Base-by-base conservation (phyloP, 1,140 invertebrate genomes). In the Rhagoletis zephyria region DNA sequence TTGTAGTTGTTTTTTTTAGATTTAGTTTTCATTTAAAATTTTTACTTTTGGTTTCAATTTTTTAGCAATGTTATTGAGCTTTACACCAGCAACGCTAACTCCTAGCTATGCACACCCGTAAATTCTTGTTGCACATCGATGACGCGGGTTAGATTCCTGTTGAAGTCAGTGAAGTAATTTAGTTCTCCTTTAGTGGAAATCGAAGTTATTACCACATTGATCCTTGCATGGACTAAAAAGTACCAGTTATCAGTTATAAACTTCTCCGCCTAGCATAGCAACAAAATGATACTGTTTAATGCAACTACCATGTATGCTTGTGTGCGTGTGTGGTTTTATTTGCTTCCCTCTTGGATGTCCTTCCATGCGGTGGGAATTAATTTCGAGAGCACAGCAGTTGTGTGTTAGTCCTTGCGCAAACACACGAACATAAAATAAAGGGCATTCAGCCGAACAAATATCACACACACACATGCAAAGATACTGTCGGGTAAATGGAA, bases 261-360 rank as follows among this genome's bases (percentile, higher is more conserved):
- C 10, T 56, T 67, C 19, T 67, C 19, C 10, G 19, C 30, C 40
- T 40, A 67, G 30, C 9, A 12, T 40, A 56, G 64, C 64, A 42
- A 60, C n/a, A 30, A 67, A 6, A 67, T 67, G 14, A 60, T 56
- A 60, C 9, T 7, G 16, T 85, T n/a, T 5, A 85, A 85, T 85
- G 64, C 64, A 67, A 67, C 64, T 40, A 30, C 30, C 30, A 30
- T 30, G 40, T 40, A 9, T 67, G 16, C 14, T 16, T 85, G 77
- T 85, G 48, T 60, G 7, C 77, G 40, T 45, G 10, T 85, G 77
- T 16, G 77, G n/a, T 56, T 56, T 85, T 85, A 60, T 85, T 85
- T 85, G 77, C 48, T n/a, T 85, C 77, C 48, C 45, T 85, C 51
- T 42, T 19, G 16, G 81, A 7, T 85, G 9, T 40, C 19, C 10